Base-by-base conservation (phyloP, 2,113 vertebrate species). In the Cyprinus carpio region DNA sequence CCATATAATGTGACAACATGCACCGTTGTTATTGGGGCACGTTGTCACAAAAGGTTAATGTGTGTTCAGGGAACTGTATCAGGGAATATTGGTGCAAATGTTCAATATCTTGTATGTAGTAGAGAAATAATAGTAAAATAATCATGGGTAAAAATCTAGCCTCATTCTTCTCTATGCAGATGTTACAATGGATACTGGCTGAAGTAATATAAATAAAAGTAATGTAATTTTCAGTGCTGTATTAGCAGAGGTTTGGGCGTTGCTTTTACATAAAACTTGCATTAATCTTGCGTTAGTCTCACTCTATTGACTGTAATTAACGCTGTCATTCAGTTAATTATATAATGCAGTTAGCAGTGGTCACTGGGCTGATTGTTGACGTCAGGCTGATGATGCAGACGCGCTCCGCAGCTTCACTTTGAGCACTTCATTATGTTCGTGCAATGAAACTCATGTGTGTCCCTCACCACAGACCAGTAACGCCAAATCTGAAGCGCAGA, bases 361-460 rank as follows among this genome's bases (percentile, higher is more conserved):
- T 29, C n/a, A 29, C 13, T 12, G 58, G 27, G 34, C 40, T 8
- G 43, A 27, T 31, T 64, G 67, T 51, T 88, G 81, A 88, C 87
- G 87, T 86, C 84, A 88, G 69, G 75, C 16, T 65, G 25, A 49
- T 60, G 81, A 76, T 79, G 83, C 31, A 67, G 34, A 46, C 16
- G 37, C 29, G 81, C 23, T 58, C 40, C 27, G 54, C 56, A 69
- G 81, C 84, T 81, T 75, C 82, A 86, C 76, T 75, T 72, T 86
- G 69, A 81, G 9, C 81, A 16, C 56, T 43, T 75, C 80, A 18
- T 46, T 56, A 81, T 72, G 74, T 6, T n/a, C 58, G 40, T 54
- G 81, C 65, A 46, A 18, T 29, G 37, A 20, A 51, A 46, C 67
- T 40, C 7, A 40, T 40, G 40, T 40, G 7, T 49, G 27, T 54